Base-by-base conservation (phyloP, 2,113 vertebrate genomes). In the Sapajus apella region DNA sequence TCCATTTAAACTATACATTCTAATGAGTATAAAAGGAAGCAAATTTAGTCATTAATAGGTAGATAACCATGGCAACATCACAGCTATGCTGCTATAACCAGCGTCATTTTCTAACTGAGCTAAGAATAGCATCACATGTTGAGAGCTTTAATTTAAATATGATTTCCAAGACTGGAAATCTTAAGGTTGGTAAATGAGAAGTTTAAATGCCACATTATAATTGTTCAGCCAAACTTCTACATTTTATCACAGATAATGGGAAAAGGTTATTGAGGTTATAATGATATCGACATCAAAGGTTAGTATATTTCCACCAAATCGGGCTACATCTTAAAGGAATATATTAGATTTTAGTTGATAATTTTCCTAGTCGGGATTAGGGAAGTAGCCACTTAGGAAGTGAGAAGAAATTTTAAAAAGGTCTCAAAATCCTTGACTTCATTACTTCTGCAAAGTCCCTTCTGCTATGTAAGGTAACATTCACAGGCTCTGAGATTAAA, bases 111-210 rank as follows among this genome's bases (percentile, higher is more conserved):
- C 27, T 81, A 95, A 95, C 89, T 90, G 90, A 96, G 30, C 84
- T 81, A 95, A 96, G 77, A 98, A 85, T 87, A 97, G 43, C 32
- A 66, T 45, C 75, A 8, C n/a, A 61, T 52, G 94, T 96, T 76
- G 18, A 45, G 87, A 94, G 30, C 90, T 97, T 98, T 97, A 93
- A 88, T 98, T 97, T 97, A 86, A 97, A 45, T 93, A 75, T 96
- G 55, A 80, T 75, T 96, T 89, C 68, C 76, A 97, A 96, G 76
- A 76, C 77, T 94, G 76, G 91, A 32, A 64, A 64, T 64, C 61
- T 64, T 64, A 30, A 73, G 37, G 32, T 95, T 76, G 97, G 52
- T 68, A 75, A 70, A 30, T 91, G 13, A 91, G 90, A 92, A 97
- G 9, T 90, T 98, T 92, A 64, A 96, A 92, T 72, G 50, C 8